phyloP scores from a whole-genome alignment of 2,113 vertebrate species.

The Marcusenius ussheri region DNA sequence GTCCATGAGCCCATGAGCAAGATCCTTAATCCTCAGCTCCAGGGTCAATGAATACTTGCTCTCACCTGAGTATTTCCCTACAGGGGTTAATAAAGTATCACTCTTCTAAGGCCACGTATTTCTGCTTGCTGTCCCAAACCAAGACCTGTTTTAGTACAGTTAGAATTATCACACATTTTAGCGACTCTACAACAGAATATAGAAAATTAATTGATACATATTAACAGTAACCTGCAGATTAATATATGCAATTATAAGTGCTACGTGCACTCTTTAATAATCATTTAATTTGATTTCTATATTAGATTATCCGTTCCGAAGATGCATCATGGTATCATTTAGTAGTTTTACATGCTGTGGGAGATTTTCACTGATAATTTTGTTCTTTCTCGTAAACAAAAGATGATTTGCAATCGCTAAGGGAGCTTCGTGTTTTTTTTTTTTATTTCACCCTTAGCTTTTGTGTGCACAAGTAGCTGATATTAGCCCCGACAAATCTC shows the following conservation, averaged over 20 bases:
- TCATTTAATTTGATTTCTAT: background rate
- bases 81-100: background rate
- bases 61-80: background rate
- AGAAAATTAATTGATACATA: background rate
- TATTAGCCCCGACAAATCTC: constrained; percentile 71
- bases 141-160: background rate
- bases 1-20: background rate
- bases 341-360: background rate
- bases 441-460: constrained; percentile 6
- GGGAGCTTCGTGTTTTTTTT: background rate
- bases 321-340: background rate
- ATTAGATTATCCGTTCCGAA: background rate
- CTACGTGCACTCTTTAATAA: background rate
- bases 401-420: background rate
- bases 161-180: background rate
- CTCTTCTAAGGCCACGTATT: background rate
- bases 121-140: background rate
- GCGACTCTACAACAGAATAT: background rate
- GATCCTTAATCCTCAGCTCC: background rate
- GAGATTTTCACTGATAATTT: background rate
- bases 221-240: background rate
- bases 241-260: background rate
- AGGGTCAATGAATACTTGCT: background rate
- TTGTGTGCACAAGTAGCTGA: constrained; percentile 42
- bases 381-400: background rate